Conservation (phyloP, 2,888 invertebrate species). For the Athrips mouffetella region DNA sequence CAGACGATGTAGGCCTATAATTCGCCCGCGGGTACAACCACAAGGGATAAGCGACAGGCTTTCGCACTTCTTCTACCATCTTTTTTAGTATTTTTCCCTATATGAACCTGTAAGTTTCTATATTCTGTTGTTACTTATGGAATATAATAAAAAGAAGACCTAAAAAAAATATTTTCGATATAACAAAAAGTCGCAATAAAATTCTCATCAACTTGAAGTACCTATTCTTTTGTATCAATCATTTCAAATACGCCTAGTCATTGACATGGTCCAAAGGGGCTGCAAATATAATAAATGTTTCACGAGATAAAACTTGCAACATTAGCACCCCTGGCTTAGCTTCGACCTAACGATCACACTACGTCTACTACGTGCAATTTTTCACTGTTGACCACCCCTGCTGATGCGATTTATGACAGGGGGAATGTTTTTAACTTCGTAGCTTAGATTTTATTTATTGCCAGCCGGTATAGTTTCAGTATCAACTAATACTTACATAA, state of each 20-base stretch:
- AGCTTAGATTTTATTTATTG: too few relatives aligned
- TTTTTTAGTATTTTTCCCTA: too few relatives aligned
- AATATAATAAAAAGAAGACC: constrained; percentile 26
- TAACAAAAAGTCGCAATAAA: too few relatives aligned
- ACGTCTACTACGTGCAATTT: too few relatives aligned
- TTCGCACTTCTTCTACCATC: constrained; percentile 41
- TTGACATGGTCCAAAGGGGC: constrained; percentile 41
- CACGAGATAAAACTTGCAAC: constrained; percentile 67
- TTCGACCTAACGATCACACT: too few relatives aligned
- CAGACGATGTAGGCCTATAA: constrained; percentile 63
- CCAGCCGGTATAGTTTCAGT: too few relatives aligned
- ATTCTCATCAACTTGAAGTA: neutral
- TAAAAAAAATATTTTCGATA: neutral
- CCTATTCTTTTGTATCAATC: constrained; percentile 34
- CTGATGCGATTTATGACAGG: too few relatives aligned
- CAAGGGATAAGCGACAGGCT: constrained; percentile 49
- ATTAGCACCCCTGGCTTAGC: too few relatives aligned
- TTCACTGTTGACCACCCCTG: too few relatives aligned
- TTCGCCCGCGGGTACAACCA: constrained; percentile 60
- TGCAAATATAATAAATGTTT: constrained; percentile 61
- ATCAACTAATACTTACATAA: too few relatives aligned
- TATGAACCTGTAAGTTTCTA: too few relatives aligned
- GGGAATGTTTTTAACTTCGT: too few relatives aligned
- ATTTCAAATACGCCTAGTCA: constrained; percentile 35
- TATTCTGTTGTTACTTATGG: constrained; percentile 47